Evolutionary conservation across 2,113 vertebrate species (phyloP), one percentile per base, ranked within the genome.

Genomic region (Columba janthina): DNA sequence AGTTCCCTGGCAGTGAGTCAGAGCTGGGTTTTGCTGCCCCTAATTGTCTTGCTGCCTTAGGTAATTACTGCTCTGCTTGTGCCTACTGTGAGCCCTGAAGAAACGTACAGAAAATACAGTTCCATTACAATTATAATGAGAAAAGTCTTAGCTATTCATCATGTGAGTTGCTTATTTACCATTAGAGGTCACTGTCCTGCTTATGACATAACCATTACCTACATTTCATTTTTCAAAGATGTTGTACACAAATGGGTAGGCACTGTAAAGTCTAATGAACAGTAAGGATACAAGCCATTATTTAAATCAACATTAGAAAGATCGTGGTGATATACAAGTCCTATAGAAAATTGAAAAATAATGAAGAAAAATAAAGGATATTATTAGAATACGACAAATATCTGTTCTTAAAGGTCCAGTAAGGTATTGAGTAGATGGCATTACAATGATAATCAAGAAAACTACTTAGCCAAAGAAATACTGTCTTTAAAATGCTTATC

Each of bases 131-230:
- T 28, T 6, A 9, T 2, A 42, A 22, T 2, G 66, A 89, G 73
- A 42, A 89, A 81, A 93, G 29, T 18, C 6, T 2, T 14, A 38
- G 61, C 32, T 21, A 34, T 82, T 75, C 66, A 3, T 58, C 57
- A 31, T 90, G 93, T 34, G 85, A 91, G 90, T 50, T 88, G 77
- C 74, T 53, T 57, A 3, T 57, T 89, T 94, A 34, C 90, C 95
- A 65, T 91, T 82, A 96, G 95, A 96, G 92, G 93, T 94, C 93
- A 91, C 93, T 93, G 95, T 91, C 90, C 85, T 79, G 93, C 92
- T 79, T 72, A 4, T 51, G 77, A 89, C 88, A 34, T 51, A 40
- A 56, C 32, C 50, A 20, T 54, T 2, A 60, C 73, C 77, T 60
- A 4, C 38, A 6, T 9, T n/a, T 58, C 61, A 4, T 28, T 34